These are phyloP conservation scores for Drosophila pseudoananassae DNA, from an alignment of 1,140 invertebrate genomes.

Conservation along the genomic window DNA sequence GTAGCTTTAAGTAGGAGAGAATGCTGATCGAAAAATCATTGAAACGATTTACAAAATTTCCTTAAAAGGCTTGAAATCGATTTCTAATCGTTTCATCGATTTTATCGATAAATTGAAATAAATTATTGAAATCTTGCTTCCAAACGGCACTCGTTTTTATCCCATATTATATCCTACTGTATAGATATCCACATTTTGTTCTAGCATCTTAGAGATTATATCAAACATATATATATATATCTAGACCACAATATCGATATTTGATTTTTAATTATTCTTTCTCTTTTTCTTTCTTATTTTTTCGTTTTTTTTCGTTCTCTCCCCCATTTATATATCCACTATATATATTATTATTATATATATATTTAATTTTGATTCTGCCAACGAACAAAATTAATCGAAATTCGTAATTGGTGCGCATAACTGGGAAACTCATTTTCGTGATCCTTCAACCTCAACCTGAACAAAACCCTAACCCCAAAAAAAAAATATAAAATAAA, in stretches of 20 bases:
- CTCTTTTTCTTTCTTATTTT: conserved; percentile 48
- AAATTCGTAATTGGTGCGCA: conserved; percentile 64
- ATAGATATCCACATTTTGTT: conserved; percentile 30
- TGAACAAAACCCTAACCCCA: conserved; percentile 23
- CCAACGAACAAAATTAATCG: conserved; percentile 7
- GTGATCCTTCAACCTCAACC: conserved; percentile 21
- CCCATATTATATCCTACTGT: conserved; percentile 34
- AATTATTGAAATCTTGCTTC: not conserved
- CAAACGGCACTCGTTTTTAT: conserved; percentile 4
- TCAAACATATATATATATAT: conserved; percentile 3
- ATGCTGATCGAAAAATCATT: conserved; percentile 16
- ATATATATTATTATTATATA: conserved; percentile 6
- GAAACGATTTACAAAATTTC: not conserved
- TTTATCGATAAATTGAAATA: conserved; percentile 15
- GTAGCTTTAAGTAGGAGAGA: conserved; percentile 28
- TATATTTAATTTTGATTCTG: conserved; percentile 18
- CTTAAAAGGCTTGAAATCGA: not conserved
- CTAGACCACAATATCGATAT: conserved; percentile 26
- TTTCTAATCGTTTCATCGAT: conserved; percentile 2
- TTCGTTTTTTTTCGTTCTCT: conserved; percentile 40
- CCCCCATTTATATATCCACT: conserved; percentile 17
- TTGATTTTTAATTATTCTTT: conserved; percentile 50
- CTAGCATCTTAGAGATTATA: conserved; percentile 30
- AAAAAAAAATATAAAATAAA: conserved; percentile 8
- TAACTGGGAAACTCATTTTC: conserved; percentile 65